Percentiles rank a stretch among this genome's conserved stretches.
phyloP scores from a whole-genome alignment of 2,888 invertebrate species.

The Volucella bombylans region DNA sequence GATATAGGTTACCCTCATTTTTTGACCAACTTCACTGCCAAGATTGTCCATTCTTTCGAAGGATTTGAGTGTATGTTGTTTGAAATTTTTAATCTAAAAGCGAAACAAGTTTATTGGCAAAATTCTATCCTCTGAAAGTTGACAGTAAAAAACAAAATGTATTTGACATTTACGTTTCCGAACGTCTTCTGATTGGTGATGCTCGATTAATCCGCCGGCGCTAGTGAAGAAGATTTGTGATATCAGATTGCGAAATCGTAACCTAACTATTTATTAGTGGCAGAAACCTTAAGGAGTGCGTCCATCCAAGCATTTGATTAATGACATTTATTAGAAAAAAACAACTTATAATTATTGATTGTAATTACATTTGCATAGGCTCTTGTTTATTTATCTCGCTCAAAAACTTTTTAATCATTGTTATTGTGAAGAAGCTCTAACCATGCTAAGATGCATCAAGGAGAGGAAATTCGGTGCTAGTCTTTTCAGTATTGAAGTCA shows the following conservation, averaged over 20 bases:
- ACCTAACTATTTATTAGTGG: too few relatives aligned
- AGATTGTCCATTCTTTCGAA: constrained; percentile 87
- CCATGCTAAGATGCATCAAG: too few relatives aligned
- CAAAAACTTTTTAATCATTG: too few relatives aligned
- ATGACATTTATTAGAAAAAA: too few relatives aligned
- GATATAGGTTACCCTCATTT: constrained; percentile 88
- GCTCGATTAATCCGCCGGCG: constrained; percentile 7
- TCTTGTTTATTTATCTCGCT: too few relatives aligned
- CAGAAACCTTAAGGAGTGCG: too few relatives aligned
- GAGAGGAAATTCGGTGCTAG: too few relatives aligned
- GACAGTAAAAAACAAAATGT: constrained; percentile 56
- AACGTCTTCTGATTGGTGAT: constrained; percentile 9
- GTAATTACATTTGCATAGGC: too few relatives aligned
- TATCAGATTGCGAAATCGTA: background rate
- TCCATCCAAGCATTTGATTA: too few relatives aligned
- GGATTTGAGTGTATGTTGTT: constrained; percentile 9
- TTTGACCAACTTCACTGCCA: constrained; percentile 93
- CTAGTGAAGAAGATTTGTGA: background rate
- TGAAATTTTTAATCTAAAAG: constrained; percentile 20
- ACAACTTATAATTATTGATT: too few relatives aligned
- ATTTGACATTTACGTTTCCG: constrained; percentile 41
- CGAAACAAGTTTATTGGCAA: constrained; percentile 16
- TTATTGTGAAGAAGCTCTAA: too few relatives aligned
- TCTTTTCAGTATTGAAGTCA: too few relatives aligned
- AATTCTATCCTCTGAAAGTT: constrained; percentile 22